These are phyloP conservation scores for Muraenolepis orangiensis DNA, from an alignment of 2,797 vertebrate species.

Conservation along the genomic window DNA sequence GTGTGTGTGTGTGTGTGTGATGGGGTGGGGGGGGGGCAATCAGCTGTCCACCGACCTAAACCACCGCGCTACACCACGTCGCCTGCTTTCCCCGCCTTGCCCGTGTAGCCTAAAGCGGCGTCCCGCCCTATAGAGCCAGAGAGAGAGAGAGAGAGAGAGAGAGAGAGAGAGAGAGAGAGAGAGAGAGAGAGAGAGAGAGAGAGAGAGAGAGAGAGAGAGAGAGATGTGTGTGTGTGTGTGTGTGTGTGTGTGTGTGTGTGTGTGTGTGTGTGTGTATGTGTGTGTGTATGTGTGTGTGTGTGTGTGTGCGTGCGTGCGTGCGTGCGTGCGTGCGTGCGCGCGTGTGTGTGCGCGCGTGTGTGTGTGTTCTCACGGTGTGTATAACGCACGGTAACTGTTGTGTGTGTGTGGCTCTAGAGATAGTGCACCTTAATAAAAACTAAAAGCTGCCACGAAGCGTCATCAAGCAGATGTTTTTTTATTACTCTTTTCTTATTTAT, in stretches of 20 bases:
- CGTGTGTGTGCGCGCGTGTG: conserved; percentile 1
- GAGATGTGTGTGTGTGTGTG: neutral
- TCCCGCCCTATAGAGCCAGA: conserved; percentile 52
- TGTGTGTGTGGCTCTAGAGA: neutral
- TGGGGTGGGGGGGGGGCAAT: conserved; percentile 52
- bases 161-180: no score
- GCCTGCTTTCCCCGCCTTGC: conserved; percentile 58
- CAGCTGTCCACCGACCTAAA: conserved; percentile 64
- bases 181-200: no score
- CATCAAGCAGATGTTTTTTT: neutral
- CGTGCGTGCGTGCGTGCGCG: conserved; percentile 2
- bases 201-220: neutral
- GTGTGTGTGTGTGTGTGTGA: no score
- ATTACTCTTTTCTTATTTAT: neutral
- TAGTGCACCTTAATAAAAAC: neutral
- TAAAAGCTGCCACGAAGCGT: neutral
- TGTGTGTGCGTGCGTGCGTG: neutral
- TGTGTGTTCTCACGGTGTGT: conserved; percentile 9
- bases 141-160: no score
- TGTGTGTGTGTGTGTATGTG: no score
- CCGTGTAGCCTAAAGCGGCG: conserved; percentile 54
- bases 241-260: neutral
- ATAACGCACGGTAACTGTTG: neutral
- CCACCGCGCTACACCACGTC: conserved; percentile 35
- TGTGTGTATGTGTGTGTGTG: no score